phyloP scores from a whole-genome alignment of 2,888 invertebrate genomes.

The Hemicrepidius hirtus region DNA sequence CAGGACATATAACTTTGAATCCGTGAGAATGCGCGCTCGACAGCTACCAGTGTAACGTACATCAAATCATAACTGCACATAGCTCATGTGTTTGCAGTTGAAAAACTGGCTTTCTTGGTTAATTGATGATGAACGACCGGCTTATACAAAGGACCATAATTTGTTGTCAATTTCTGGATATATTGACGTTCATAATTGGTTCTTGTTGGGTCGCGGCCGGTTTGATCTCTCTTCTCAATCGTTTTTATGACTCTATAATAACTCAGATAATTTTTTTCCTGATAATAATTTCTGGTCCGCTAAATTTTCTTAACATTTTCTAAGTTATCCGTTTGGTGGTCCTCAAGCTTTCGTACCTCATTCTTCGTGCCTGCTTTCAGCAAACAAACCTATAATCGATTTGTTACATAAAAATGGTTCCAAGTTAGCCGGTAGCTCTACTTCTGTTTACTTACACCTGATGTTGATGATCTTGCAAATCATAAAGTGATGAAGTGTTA shows the following conservation, averaged over 20 bases:
- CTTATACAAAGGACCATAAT: constrained; percentile 72
- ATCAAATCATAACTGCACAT: constrained; percentile 62
- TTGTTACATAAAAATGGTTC: constrained; percentile 43
- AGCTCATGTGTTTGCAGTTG: constrained; percentile 55
- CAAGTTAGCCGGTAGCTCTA: constrained; percentile 42
- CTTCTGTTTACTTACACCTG: constrained; percentile 38
- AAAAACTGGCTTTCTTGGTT: constrained; percentile 67
- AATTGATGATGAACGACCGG: constrained; percentile 72
- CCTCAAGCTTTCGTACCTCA: not conserved
- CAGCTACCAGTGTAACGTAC: constrained; percentile 61
- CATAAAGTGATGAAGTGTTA: constrained; percentile 53
- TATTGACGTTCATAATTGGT: constrained; percentile 71
- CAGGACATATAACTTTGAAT: constrained; percentile 55
- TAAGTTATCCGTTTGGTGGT: not conserved
- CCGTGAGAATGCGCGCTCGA: constrained; percentile 59
- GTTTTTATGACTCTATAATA: constrained; percentile 41
- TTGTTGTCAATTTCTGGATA: constrained; percentile 73
- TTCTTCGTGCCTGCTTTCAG: too few species aligned
- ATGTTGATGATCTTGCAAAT: constrained; percentile 42
- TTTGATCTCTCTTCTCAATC: constrained; percentile 54
- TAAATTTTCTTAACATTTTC: not conserved
- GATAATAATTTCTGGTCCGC: constrained; percentile 8
- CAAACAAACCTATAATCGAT: constrained; percentile 57
- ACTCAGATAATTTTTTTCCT: constrained; percentile 28
- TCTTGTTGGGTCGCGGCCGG: constrained; percentile 62